Base-by-base conservation (phyloP, 2,888 invertebrate genomes). In the Mythimna loreyi region DNA sequence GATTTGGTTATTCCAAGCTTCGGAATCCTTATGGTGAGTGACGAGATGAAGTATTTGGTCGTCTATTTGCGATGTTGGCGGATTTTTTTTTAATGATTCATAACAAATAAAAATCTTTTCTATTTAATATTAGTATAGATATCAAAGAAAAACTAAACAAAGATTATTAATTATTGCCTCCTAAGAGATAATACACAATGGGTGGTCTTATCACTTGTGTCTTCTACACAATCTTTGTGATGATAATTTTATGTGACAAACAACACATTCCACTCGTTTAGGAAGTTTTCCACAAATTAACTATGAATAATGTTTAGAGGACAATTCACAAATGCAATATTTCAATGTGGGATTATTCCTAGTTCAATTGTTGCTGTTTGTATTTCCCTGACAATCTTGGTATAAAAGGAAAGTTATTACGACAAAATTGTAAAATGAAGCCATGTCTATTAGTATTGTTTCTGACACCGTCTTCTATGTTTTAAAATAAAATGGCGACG, bases 231-330 rank as follows among this genome's bases (percentile, higher is more conserved):
- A n/a, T 66, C 23, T 67, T 49, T 49, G 16, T 23, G 30, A 56
- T 6, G 30, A 57, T 67, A 49, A 43, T 28, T 67, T 19, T 53
- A 45, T 19, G 21, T 53, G 4, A 47, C 45, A 43, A 67, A 67
- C 53, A 21, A 67, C 25, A 13, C n/a, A 36, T 36, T 23, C 13
- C 19, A 33, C 7, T 66, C 13, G 2, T 36, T 66, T 56, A 47
- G 3, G 40, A 11, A 40, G n/a, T 58, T 59, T 69, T 69, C 68
- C 59, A 59, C 45, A 45, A 53, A 68, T 19, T 21, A 55, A n/a
- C 3, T 25, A 25, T 25, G 3, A 52, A 23, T 9, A 33, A n/a
- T 67, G 19, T 52, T 57, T 1, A 8, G 13, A 2, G 56, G 67
- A 52, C 9, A n/a, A 36, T 36, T 25, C 56, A 40, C 30, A 30